These are phyloP conservation scores for Sisor rabdophorus DNA, from an alignment of 2,113 vertebrate genomes.

Conservation along the genomic window DNA sequence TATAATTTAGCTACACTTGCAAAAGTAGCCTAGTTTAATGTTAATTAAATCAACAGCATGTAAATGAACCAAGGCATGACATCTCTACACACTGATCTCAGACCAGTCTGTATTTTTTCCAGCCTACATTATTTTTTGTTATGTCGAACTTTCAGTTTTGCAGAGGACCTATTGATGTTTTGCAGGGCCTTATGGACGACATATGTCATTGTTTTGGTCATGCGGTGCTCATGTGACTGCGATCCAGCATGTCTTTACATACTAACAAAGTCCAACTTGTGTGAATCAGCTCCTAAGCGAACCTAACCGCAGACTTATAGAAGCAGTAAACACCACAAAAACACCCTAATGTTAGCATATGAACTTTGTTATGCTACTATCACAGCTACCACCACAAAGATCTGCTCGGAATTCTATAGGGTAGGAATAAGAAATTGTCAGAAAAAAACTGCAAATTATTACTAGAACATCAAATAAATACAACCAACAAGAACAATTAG, in stretches of 20 bases:
- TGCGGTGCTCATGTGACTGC: constrained; percentile 14
- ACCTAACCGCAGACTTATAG: not conserved
- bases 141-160: constrained; percentile 20
- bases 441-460: no score
- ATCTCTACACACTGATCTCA: not conserved
- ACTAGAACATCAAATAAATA: no score
- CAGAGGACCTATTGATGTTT: constrained; percentile 19
- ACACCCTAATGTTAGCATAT: no score
- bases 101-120: not conserved
- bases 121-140: constrained; percentile 12
- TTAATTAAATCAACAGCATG: not conserved
- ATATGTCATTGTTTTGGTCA: constrained; percentile 45
- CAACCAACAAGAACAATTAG: no score
- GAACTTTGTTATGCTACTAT: not conserved
- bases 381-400: not conserved
- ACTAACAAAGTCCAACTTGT: constrained; percentile 4
- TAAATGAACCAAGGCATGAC: not conserved
- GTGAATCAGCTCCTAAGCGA: not conserved
- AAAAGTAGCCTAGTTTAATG: not conserved
- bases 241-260: constrained; percentile 10
- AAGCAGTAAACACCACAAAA: not conserved
- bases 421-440: no score
- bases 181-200: constrained; percentile 26
- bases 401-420: no score
- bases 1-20: not conserved